These are phyloP conservation scores for Pissodes strobi DNA, from an alignment of 1,140 invertebrate species.

Conservation along the genomic window DNA sequence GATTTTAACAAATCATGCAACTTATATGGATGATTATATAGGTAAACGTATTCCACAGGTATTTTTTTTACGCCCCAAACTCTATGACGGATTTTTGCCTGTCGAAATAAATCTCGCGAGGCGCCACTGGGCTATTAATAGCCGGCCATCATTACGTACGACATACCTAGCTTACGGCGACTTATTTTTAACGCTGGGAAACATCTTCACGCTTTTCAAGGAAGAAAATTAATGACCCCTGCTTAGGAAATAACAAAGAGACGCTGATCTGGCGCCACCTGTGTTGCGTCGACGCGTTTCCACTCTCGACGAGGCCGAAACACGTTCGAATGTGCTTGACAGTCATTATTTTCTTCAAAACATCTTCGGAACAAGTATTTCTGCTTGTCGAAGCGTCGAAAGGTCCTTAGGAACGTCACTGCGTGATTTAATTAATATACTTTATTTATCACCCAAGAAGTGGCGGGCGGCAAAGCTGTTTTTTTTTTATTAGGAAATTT, in stretches of 20 bases:
- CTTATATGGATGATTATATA: too few relatives aligned
- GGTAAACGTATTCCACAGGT: too few relatives aligned
- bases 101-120: constrained; percentile 9
- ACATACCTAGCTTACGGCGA: constrained; percentile 1
- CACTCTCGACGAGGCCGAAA: constrained; percentile 1
- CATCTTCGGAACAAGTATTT: constrained; percentile 15
- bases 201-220: constrained; percentile 14
- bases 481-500: not conserved
- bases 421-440: not conserved
- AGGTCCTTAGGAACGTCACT: constrained; percentile 10
- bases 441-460: not conserved
- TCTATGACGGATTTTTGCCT: too few relatives aligned
- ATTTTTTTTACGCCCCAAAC: too few relatives aligned
- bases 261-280: too few relatives aligned
- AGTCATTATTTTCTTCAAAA: constrained; percentile 23
- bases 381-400: constrained; percentile 1
- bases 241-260: constrained; percentile 1
- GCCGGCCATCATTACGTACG: constrained; percentile 2
- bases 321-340: constrained; percentile 17
- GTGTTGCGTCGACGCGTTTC: not conserved
- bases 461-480: not conserved
- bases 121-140: constrained; percentile 27
- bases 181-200: constrained; percentile 21
- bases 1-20: too few relatives aligned
- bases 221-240: constrained; percentile 10